phyloP scores from a whole-genome alignment of 2,888 invertebrate genomes.

The Nephrotoma guestfalica region DNA sequence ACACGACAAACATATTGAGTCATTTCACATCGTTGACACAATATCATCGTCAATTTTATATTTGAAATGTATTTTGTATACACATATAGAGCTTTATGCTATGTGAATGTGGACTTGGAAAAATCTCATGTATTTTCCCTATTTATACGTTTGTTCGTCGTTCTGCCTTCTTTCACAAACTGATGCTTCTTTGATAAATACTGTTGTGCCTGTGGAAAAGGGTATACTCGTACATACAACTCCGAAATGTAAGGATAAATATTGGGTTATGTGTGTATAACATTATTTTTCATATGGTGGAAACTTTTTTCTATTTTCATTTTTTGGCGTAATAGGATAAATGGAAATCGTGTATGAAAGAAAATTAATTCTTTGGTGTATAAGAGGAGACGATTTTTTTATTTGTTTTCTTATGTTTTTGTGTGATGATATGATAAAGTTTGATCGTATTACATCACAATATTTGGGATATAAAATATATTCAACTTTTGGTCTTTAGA shows the following conservation, averaged over 20 bases:
- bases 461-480: background rate
- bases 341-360: background rate
- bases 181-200: background rate
- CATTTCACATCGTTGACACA: background rate
- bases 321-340: background rate
- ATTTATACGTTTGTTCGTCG: background rate
- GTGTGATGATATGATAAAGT: background rate
- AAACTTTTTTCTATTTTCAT: background rate
- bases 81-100: background rate
- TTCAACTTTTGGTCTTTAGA: background rate
- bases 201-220: background rate
- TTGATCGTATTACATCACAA: background rate
- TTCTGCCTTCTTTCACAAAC: background rate
- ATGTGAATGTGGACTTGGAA: background rate
- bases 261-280: background rate
- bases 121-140: background rate
- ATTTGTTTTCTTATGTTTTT: background rate
- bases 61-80: background rate
- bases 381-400: background rate
- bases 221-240: background rate
- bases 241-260: background rate
- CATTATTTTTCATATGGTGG: background rate
- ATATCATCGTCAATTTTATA: background rate
- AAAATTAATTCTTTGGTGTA: background rate
- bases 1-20: background rate